Evolutionary conservation across 2,888 invertebrate species (phyloP).

Genomic region (Litoditis marina): DNA sequence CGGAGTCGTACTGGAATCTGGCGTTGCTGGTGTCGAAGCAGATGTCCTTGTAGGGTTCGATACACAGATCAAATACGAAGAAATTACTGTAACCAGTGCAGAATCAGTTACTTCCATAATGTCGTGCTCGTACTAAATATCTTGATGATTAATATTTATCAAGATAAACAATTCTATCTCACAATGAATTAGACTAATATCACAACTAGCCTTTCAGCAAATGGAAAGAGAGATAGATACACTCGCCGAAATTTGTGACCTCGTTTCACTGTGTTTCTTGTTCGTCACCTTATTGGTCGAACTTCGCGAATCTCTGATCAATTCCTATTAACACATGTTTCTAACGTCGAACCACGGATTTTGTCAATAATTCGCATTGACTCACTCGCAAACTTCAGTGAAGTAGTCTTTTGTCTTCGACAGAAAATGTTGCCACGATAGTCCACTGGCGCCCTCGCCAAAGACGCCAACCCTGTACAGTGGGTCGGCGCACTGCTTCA

Average conservation of each 20-base stretch:
- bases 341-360: no score
- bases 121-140: no score
- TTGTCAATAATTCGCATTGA: background rate
- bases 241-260: no score
- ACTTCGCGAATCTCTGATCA: no score
- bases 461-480: conserved; percentile 45
- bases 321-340: no score
- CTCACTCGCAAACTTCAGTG: conserved; percentile 49
- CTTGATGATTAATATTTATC: background rate
- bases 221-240: no score
- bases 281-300: no score
- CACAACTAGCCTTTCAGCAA: no score
- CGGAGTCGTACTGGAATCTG: conserved; percentile 42
- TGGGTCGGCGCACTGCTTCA: conserved; percentile 47
- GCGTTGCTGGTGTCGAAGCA: conserved; percentile 45
- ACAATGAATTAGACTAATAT: no score
- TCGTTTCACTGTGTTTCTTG: no score
- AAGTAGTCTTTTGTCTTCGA: conserved; percentile 45
- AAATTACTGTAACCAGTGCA: conserved; percentile 39
- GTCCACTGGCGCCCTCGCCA: conserved; percentile 24
- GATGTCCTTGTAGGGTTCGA: conserved; percentile 47
- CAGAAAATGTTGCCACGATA: conserved; percentile 45
- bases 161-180: background rate
- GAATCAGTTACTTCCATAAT: background rate
- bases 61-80: conserved; percentile 49